These are phyloP conservation scores for Zaprionus taronus DNA, from an alignment of 1,140 invertebrate species.

Conservation along the genomic window DNA sequence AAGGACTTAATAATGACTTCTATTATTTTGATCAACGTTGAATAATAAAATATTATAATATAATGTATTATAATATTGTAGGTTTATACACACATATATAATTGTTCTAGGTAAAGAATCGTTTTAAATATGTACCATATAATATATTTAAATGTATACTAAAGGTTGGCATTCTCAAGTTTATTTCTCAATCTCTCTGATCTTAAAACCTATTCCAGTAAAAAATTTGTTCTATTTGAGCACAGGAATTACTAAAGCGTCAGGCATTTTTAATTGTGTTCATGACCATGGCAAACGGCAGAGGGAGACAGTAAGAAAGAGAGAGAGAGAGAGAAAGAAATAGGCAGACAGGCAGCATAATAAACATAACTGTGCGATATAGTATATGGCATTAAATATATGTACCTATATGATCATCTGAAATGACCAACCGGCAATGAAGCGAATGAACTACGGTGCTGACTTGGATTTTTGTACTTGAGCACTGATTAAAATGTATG, in stretches of 20 bases:
- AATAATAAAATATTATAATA: too few species aligned
- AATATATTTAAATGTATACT: background rate
- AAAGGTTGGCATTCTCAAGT: background rate
- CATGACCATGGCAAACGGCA: conserved; percentile 67
- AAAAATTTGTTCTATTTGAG: background rate
- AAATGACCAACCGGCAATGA: conserved; percentile 42
- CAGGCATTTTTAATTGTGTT: conserved; percentile 67
- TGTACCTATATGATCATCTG: conserved; percentile 15
- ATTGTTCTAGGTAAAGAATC: too few species aligned
- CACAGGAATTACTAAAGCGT: conserved; percentile 39
- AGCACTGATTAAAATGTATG: conserved; percentile 78
- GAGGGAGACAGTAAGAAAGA: conserved; percentile 21
- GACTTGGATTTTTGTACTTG: conserved; percentile 67
- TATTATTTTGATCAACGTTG: too few species aligned
- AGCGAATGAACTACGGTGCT: conserved; percentile 53
- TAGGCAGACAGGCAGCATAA: conserved; percentile 51
- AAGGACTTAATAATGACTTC: too few species aligned
- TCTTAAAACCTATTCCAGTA: background rate
- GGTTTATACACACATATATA: too few species aligned
- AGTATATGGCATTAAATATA: conserved; percentile 22
- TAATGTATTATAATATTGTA: too few species aligned
- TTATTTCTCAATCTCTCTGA: background rate
- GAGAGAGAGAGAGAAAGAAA: background rate
- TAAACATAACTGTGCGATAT: conserved; percentile 63
- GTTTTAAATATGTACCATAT: too few species aligned